Base-by-base conservation (phyloP, 2,888 invertebrate species). In the Habrosyne pyritoides region DNA sequence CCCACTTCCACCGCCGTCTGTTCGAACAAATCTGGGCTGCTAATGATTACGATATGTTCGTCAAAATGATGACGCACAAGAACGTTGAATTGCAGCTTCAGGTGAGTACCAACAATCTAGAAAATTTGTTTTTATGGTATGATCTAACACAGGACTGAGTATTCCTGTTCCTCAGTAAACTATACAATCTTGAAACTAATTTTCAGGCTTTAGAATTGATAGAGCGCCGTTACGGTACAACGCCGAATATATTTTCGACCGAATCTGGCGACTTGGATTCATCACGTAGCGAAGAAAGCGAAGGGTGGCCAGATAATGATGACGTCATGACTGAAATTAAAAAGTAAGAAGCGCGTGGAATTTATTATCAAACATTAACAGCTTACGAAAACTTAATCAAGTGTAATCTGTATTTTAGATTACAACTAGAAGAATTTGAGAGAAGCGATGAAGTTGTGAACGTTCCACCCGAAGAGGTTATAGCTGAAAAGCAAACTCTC, bases 11-110 rank as follows among this genome's bases (percentile, higher is more conserved):
- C 68, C 93, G 94, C 55, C 91, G 94, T 12, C 85, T 94, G 4
- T 94, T 94, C 71, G 94, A 94, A 75, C 94, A 97, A 93, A 97
- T 98, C 59, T 97, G 98, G 97, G 98, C 98, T 0, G 98, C 98
- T 0, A 98, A 98, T 78, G 98, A 98, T 84, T 97, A 96, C 72
- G 95, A 96, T 64, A 96, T 98, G 86, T 98, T 98, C 81, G 96
- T 96, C 56, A 94, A 96, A 61, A 96, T 98, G 95, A 98, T 98
- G 98, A 96, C 96, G 7, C 97, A 98, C 80, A 96, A 97, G 75
- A 98, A 98, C 84, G 95, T 98, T 22, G 98, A 98, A 77, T 91
- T 98, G 33, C 98, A 98, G 81, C 87, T 98, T 60, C 93, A 93
- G 84, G 93, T 92, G n/a, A n/a, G n/a, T n/a, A n/a, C n/a, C n/a